Percentiles rank a stretch among this genome's conserved stretches.
These are phyloP conservation scores for Coelinius sp. DNA, from an alignment of 2,888 invertebrate species.

Conservation along the genomic window DNA sequence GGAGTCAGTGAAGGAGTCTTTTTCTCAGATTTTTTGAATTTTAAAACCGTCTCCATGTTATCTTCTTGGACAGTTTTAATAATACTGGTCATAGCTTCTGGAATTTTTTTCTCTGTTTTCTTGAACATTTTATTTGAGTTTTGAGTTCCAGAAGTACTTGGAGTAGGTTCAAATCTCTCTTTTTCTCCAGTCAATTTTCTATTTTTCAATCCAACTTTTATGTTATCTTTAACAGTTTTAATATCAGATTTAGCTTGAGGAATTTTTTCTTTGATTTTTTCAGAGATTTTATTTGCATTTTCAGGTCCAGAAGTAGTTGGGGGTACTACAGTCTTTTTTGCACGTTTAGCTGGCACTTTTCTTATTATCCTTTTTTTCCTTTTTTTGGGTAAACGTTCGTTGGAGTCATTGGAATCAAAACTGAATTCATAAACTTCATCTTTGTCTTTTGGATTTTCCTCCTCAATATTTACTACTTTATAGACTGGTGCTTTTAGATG, in stretches of 20 bases:
- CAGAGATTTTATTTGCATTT: neutral
- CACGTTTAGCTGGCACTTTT: constrained; percentile 17
- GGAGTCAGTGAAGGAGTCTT: neutral
- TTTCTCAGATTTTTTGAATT: neutral
- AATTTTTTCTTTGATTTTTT: neutral
- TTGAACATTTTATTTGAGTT: no score
- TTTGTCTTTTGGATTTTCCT: constrained; percentile 34
- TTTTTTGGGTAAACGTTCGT: constrained; percentile 46
- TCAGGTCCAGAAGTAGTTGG: neutral
- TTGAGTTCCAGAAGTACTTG: no score
- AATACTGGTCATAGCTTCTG: neutral
- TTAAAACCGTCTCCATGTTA: neutral
- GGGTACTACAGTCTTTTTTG: neutral
- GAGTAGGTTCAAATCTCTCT: no score
- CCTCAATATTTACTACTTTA: constrained; percentile 35
- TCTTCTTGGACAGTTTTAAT: neutral
- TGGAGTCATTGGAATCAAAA: constrained; percentile 51
- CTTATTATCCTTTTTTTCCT: constrained; percentile 36
- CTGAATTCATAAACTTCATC: constrained; percentile 54
- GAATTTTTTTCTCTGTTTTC: neutral
- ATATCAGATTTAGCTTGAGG: neutral
- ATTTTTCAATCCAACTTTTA: no score
- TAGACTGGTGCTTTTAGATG: constrained; percentile 49
- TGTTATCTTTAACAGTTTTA: neutral
- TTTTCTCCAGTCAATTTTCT: no score